Base-by-base conservation (phyloP, 2,113 vertebrate species). In the Aythya baeri region DNA sequence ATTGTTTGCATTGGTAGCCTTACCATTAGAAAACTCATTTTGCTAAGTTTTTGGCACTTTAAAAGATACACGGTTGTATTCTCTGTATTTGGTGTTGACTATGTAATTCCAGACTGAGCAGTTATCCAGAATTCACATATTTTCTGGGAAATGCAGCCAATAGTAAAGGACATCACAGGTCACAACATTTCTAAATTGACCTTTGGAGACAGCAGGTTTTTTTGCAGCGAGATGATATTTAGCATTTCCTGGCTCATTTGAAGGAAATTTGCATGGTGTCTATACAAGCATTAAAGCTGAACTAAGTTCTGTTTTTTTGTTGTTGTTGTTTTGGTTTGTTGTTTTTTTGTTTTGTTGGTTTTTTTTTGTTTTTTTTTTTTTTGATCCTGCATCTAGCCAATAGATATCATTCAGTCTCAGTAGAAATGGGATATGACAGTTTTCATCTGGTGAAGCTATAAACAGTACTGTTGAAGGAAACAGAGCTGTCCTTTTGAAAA, bases 231-330 rank as follows among this genome's bases (percentile, higher is more conserved):
- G 52, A 86, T 83, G 91, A 52, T 95, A 91, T 94, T 95, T 90
- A 95, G 83, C 94, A 84, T 82, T 93, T 94, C 62, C 73, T 92
- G 88, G 80, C 80, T 96, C 50, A 70, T 92, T 94, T 82, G 66
- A 83, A 83, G 80, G 80, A 91, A 88, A 90, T 92, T 75, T 92
- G 54, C 86, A 88, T 90, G 83, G 43, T 92, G 86, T 72, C 38
- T 36, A 65, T 65, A 52, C 73, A 90, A 91, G 83, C 76, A 75
- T 66, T 95, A 41, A 82, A 92, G 76, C 17, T 91, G 73, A 94
- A 72, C 23, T 81, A 72, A 87, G 41, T 92, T 87, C 50, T 77
- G 54, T 94, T 93, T 93, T 92, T 81, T 88, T 93, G 16, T 46
- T 46, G 16, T 46, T 46, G 18, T 46, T 46, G 18, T 46, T 46